Base-by-base conservation (phyloP, 2,797 vertebrate genomes). In the Perodicticus potto region DNA sequence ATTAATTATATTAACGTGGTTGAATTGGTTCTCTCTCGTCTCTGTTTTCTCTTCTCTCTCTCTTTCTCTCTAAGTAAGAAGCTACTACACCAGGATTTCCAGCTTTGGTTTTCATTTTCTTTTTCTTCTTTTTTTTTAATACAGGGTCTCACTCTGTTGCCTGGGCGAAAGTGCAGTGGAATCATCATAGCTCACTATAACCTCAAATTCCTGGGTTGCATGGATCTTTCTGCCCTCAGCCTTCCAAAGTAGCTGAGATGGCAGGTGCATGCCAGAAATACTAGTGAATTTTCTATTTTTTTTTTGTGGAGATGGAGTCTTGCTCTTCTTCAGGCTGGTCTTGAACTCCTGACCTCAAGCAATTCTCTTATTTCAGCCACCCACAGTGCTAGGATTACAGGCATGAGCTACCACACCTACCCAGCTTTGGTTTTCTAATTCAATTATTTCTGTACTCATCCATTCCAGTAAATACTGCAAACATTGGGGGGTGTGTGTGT, bases 381-480 rank as follows among this genome's bases (percentile, higher is more conserved):
- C 27, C 63, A 32, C 13, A 65, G 29, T 65, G 12, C 12, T 65
- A 32, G 63, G 59, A 65, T 32, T 29, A 32, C 63, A 65, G 29
- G 29, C 13, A 14, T 65, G 63, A 65, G 63, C 27, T 29, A 32
- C 63, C 63, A 32, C 5, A 7, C 13, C 29, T 29, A 5, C 27
- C 22, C 16, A 76, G 13, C 9, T 88, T 81, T 87, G 40, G 22
- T 85, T 73, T 88, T 94, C 55, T 88, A 65, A 76, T 93, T 86
- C 32, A 63, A 0, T 85, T 57, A 73, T 67, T 88, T 95, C 59
- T 67, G 1, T 91, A 67, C 4, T 4, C 19, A 67, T 86, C 7
- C 11, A 69, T 91, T 61, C 53, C 59, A 92, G 55, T 5, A 96
- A 95, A 63, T 94, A n/a, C 12, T 92, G 94, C 37, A 83, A 37